Conservation (phyloP, 2,113 vertebrate species). For the Cisticola juncidis region DNA sequence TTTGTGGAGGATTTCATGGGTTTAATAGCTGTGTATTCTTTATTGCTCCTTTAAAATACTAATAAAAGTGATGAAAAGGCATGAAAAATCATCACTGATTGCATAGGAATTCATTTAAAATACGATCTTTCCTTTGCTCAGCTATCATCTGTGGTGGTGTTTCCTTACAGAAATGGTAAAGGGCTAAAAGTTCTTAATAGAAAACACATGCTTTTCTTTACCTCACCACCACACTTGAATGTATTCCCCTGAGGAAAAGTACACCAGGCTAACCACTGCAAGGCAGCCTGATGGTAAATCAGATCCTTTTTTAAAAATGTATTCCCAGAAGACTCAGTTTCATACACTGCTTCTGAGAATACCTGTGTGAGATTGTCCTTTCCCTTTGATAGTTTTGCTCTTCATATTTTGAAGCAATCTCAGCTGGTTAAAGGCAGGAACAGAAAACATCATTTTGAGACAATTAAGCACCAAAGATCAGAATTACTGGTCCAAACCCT, state of each 20-base stretch:
- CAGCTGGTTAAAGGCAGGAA: not conserved
- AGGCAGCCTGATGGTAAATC: conserved; percentile 66
- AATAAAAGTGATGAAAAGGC: conserved; percentile 54
- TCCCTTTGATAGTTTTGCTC: conserved; percentile 39
- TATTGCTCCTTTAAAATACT: conserved; percentile 57
- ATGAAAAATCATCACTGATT: conserved; percentile 65
- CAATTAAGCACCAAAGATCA: not conserved
- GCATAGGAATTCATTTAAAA: conserved; percentile 62
- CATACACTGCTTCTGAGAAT: conserved; percentile 66
- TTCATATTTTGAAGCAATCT: conserved; percentile 45
- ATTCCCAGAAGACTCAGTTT: conserved; percentile 57
- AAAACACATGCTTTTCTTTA: conserved; percentile 71
- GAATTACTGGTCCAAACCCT: not conserved
- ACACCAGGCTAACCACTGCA: conserved; percentile 62
- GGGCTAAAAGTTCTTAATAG: conserved; percentile 71
- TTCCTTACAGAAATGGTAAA: conserved; percentile 71
- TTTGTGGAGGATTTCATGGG: conserved; percentile 29
- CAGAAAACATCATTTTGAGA: not conserved
- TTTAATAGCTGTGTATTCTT: conserved; percentile 49
- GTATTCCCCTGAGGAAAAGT: conserved; percentile 53
- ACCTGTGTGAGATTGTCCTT: conserved; percentile 32
- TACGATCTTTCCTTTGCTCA: conserved; percentile 58
- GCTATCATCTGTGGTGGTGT: conserved; percentile 65
- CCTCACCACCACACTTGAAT: conserved; percentile 62
- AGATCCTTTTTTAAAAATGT: conserved; percentile 42